Base-by-base conservation (phyloP, 2,797 vertebrate species). In the Selene dorsalis region DNA sequence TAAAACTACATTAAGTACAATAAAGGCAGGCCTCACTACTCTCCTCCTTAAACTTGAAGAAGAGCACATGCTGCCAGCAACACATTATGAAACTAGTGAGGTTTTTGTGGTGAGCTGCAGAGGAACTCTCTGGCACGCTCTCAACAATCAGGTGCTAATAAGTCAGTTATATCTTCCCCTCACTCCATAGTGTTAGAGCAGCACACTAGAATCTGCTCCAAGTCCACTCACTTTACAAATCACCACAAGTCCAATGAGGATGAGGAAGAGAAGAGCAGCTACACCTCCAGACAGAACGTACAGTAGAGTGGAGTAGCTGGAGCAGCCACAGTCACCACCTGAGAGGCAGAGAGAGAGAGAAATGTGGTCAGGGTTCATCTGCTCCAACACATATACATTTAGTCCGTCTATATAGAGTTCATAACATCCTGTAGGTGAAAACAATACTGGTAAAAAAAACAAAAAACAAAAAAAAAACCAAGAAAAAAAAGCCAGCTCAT, bases 211-310 rank as follows among this genome's bases (percentile, higher is more conserved):
- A 38, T 35, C 32, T 8, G 20, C 10, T 10, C 45, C 9, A 38
- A 24, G 7, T 8, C 4, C 38, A 93, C 94, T 93, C 82, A 95
- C 95, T 48, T 69, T 76, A 38, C 48, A 73, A 32, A 80, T 26
- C 39, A 75, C 3, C 24, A 80, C 6, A 10, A 85, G 38, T 47
- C 38, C 69, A 0, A 93, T 2, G 32, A 92, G 9, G 50, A 92
- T 22, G 17, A 93, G 17, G 57, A 94, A 1, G 53, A 92, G 17
- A 35, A 94, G 83, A 4, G 91, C 0, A 11, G 30, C 91, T 32
- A 89, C 91, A 0, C 88, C 93, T 1, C 91, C 82, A 4, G 89
- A 94, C 84, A 94, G 35, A 18, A 86, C 80, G 1, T 93, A 95
- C 0, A 95, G 86, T 75, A 95, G 69, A 0, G 57, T 66, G n/a